Evolutionary conservation across 2,888 invertebrate genomes (phyloP).

Genomic region (Megalurothrips usitatus): DNA sequence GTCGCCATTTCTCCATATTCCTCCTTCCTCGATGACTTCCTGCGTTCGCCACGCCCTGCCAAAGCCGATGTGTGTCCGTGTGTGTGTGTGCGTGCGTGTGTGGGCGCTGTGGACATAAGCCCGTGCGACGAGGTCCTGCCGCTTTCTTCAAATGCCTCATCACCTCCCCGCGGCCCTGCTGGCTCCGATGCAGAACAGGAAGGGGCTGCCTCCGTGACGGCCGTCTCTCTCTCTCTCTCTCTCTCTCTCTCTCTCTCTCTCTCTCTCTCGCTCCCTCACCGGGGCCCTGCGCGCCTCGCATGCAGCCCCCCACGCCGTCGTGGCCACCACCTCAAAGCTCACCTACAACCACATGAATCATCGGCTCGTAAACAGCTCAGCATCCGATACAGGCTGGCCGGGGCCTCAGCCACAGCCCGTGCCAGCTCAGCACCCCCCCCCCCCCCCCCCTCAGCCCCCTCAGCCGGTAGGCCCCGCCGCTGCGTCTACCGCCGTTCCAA

Average conservation of each 20-base stretch:
- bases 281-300: neutral
- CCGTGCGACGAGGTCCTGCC: no score
- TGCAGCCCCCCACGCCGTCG: neutral
- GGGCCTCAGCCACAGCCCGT: neutral
- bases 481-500: neutral
- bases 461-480: neutral
- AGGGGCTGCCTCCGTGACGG: no score
- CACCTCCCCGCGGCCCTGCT: no score
- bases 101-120: no score
- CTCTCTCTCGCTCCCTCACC: neutral
- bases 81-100: no score
- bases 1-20: no score
- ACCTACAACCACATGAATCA: constrained; percentile 22
- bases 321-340: constrained; percentile 34
- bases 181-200: no score
- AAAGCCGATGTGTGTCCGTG: no score
- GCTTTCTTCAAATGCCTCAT: no score
- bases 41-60: no score
- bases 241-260: neutral
- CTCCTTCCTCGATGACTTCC: no score
- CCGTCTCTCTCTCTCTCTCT: neutral
- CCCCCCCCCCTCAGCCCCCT: neutral
- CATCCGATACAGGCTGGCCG: constrained; percentile 12
- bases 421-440: neutral
- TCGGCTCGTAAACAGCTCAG: constrained; percentile 24